These are phyloP conservation scores for Vidua chalybeata DNA, from an alignment of 2,113 vertebrate species.

Conservation along the genomic window DNA sequence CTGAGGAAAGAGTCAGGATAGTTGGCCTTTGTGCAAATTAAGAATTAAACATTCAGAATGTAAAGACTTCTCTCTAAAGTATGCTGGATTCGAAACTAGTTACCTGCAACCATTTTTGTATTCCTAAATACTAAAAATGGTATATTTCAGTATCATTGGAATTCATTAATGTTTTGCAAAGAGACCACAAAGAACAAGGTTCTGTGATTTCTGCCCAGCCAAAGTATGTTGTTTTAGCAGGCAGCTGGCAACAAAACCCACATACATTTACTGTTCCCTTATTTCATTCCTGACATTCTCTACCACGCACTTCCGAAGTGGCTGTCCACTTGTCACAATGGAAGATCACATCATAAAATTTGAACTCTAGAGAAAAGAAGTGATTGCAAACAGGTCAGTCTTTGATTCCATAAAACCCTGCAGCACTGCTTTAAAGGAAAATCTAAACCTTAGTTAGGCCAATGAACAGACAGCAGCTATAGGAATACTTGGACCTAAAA, in stretches of 20 bases:
- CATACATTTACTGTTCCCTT: rapidly evolving
- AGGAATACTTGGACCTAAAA: not conserved
- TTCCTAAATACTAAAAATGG: not conserved
- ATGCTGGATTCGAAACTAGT: not conserved
- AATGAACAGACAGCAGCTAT: not conserved
- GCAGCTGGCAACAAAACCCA: not conserved
- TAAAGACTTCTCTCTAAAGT: not conserved
- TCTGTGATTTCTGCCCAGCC: not conserved
- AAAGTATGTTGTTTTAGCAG: not conserved
- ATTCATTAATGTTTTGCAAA: not conserved
- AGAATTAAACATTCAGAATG: not conserved
- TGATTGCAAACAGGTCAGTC: not conserved
- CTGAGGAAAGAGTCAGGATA: not conserved
- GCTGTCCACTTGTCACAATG: not conserved
- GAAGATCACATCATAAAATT: not conserved
- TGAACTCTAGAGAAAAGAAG: not conserved
- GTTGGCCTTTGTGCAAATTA: not conserved
- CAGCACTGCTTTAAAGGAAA: not conserved
- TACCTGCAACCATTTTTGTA: not conserved
- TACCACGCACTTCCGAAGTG: rapidly evolving
- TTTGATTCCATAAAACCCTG: not conserved
- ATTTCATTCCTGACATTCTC: not conserved
- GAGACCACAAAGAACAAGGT: not conserved
- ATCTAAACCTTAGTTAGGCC: not conserved
- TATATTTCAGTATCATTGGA: not conserved